A percentile compares a stretch with the other conserved stretches of the same genome.
phyloP scores from a whole-genome alignment of 2,888 invertebrate genomes.

The Chymomyza caudatula region DNA sequence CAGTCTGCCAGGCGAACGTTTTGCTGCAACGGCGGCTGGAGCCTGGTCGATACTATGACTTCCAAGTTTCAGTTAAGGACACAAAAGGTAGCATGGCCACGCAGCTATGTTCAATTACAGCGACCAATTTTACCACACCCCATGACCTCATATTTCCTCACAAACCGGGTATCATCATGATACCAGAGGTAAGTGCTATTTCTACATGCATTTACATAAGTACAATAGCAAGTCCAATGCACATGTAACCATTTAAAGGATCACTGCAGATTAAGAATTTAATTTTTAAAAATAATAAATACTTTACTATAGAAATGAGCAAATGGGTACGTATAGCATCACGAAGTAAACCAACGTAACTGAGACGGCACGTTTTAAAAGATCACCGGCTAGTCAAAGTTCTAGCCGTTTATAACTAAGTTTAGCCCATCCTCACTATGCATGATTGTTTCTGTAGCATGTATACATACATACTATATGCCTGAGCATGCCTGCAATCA shows the following conservation, averaged over 20 bases:
- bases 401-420: no score
- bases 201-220: not conserved
- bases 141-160: slow-evolving; percentile 90
- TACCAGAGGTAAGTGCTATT: slow-evolving; percentile 83
- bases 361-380: no score
- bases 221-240: not conserved
- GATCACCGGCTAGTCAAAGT: no score
- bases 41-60: slow-evolving; percentile 90
- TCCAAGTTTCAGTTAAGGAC: slow-evolving; percentile 85
- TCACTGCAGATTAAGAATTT: no score
- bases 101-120: slow-evolving; percentile 88
- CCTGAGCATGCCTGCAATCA: no score
- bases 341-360: no score
- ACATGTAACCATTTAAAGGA: slow-evolving; percentile 18
- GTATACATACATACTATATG: no score
- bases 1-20: slow-evolving; percentile 93
- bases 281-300: no score
- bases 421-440: no score
- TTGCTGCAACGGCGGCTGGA: slow-evolving; percentile 87
- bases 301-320: no score
- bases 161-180: slow-evolving; percentile 86
- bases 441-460: no score
- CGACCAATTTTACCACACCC: slow-evolving; percentile 91
- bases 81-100: slow-evolving; percentile 87
- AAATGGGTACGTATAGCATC: no score